Percentiles rank a stretch among this genome's conserved stretches.
Evolutionary conservation across 1,140 invertebrate genomes (phyloP).

Genomic region (Eriosoma lanigerum): DNA sequence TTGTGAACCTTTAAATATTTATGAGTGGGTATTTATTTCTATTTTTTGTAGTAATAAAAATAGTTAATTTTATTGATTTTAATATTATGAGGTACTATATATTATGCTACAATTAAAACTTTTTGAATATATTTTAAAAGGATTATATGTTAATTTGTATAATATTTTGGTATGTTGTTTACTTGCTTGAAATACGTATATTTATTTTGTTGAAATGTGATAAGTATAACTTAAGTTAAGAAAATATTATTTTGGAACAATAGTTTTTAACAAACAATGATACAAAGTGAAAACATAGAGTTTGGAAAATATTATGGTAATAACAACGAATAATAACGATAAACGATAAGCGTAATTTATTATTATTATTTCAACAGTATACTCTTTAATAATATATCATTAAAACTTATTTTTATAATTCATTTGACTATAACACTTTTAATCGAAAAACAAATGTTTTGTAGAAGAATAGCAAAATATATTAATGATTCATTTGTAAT

Average conservation of each 20-base stretch:
- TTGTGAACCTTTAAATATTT: background rate
- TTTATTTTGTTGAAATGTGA: background rate
- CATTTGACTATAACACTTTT: too few relatives aligned
- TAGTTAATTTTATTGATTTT: background rate
- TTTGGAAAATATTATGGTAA: background rate
- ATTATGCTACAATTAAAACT: background rate
- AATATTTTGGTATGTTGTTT: constrained; percentile 2
- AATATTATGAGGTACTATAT: background rate
- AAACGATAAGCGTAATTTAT: constrained; percentile 27
- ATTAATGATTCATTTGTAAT: too few relatives aligned
- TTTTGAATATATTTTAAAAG: background rate
- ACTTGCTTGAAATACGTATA: background rate
- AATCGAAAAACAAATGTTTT: too few relatives aligned
- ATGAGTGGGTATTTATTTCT: background rate
- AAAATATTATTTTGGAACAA: constrained; percentile 22
- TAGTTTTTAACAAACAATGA: background rate
- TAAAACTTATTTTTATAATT: constrained; percentile 7
- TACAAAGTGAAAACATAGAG: constrained; percentile 19
- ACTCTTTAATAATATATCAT: background rate
- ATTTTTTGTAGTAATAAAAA: background rate
- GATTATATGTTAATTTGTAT: background rate
- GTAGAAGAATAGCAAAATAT: too few relatives aligned
- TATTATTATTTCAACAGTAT: constrained; percentile 18
- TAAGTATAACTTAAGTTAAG: constrained; percentile 22
- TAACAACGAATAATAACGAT: constrained; percentile 13